Base-by-base conservation (phyloP, 2,888 invertebrate species). In the Noctua pronuba region DNA sequence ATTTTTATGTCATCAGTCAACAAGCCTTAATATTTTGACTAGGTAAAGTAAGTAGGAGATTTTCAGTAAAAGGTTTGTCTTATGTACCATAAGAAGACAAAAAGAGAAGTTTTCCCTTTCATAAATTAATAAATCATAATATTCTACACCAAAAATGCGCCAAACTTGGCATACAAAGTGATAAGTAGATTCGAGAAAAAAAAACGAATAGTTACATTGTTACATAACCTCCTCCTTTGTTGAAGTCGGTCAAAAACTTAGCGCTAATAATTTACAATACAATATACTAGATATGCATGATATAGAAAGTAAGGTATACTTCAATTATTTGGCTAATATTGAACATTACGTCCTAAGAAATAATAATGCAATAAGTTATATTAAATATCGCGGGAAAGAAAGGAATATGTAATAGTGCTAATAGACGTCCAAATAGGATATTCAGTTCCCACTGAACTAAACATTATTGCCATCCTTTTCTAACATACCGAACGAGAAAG, bases 301-400 rank as follows among this genome's bases (percentile, higher is more conserved):
- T 75, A 71, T 64, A 80, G n/a, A 82, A 85, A 75, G 55, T 77
- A 79, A 77, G 85, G 83, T 88, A 82, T 83, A 81, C 77, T 81
- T 81, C 77, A 85, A 79, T 77, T 82, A 81, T 84, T 86, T 88
- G 85, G 87, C 86, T 82, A 84, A 84, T 68, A 74, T 81, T 70
- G 78, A 79, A 87, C 79, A 69, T 71, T 55, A 28, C 52, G 68
- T 79, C 66, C 65, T 71, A 77, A 66, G 67, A 84, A 82, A 76
- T 46, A 55, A 75, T 71, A 86, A 77, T 66, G 68, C 75, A 85
- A 71, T 85, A 80, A 85, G 41, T 80, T 69, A 74, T 41, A 31
- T 62, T 65, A 44, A 60, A 52, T 68, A 68, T 60, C n/a, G 46
- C 55, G 44, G 52, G 52, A 69, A 64, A 44, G 38, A 35, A 60